Percentiles rank a stretch among this genome's conserved stretches.
Evolutionary conservation across 2,113 vertebrate species (phyloP).

Genomic region (zebrafish (Danio rerio)): DNA sequence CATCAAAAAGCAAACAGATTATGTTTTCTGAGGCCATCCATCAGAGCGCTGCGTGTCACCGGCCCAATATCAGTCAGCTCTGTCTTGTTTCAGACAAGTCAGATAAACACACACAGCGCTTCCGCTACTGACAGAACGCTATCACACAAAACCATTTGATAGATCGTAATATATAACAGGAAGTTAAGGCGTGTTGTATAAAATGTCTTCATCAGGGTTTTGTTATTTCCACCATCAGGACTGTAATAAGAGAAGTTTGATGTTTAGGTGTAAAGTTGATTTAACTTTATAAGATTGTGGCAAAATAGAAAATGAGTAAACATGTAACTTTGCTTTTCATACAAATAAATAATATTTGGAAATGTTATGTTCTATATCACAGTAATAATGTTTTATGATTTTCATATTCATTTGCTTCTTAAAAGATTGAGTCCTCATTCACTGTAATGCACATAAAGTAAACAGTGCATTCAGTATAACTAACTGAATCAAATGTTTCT

Average conservation of each 20-base stretch:
- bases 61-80: background rate
- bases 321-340: too few species aligned
- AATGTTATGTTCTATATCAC: too few species aligned
- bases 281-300: background rate
- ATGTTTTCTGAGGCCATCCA: conserved; percentile 33
- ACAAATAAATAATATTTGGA: too few species aligned
- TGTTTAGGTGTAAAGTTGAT: background rate
- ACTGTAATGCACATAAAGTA: too few species aligned
- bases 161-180: background rate
- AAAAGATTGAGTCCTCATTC: too few species aligned
- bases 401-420: too few species aligned
- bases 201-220: background rate
- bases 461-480: too few species aligned
- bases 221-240: background rate
- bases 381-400: too few species aligned
- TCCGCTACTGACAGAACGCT: background rate
- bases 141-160: background rate
- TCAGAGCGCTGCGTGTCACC: conserved; percentile 48
- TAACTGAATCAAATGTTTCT: too few species aligned
- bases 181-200: background rate
- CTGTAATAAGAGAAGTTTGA: background rate
- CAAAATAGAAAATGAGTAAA: too few species aligned
- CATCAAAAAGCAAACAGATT: conserved; percentile 52
- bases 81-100: conserved; percentile 39
- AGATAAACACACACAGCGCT: conserved; percentile 29